phyloP scores from a whole-genome alignment of 2,113 vertebrate genomes.

The Dipodomys spectabilis region DNA sequence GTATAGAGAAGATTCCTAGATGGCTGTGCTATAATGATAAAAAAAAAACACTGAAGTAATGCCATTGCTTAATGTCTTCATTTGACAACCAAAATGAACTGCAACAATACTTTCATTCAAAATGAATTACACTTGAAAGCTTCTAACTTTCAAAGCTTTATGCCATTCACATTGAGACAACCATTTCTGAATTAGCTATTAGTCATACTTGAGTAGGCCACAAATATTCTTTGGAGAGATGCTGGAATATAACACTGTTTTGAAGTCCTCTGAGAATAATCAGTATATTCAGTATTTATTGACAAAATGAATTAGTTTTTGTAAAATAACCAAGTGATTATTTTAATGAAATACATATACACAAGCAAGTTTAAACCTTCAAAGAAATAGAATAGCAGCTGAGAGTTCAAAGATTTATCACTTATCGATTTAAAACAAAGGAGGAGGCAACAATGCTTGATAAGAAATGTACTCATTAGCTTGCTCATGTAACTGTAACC shows the following conservation, averaged over 20 bases:
- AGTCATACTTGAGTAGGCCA: background rate
- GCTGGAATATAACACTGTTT: background rate
- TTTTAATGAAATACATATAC: slow-evolving; percentile 11
- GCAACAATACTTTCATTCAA: slow-evolving; percentile 30
- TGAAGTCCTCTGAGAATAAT: background rate
- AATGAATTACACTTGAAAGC: background rate
- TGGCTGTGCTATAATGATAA: background rate
- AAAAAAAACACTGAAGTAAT: background rate
- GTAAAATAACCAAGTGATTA: background rate
- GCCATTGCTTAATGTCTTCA: background rate
- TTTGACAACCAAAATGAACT: slow-evolving; percentile 45
- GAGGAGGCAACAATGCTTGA: too few species aligned
- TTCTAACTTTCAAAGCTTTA: background rate
- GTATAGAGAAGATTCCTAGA: background rate
- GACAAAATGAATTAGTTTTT: background rate
- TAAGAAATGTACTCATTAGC: too few species aligned
- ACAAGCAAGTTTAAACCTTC: background rate
- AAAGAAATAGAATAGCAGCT: background rate
- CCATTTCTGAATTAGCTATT: background rate
- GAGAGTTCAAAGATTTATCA: background rate
- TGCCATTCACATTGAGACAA: background rate
- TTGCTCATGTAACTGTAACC: too few species aligned
- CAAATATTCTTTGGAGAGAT: background rate
- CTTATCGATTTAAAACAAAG: background rate
- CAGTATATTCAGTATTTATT: background rate